phyloP scores from a whole-genome alignment of 2,797 vertebrate species.

The Xenentodon cancila region DNA sequence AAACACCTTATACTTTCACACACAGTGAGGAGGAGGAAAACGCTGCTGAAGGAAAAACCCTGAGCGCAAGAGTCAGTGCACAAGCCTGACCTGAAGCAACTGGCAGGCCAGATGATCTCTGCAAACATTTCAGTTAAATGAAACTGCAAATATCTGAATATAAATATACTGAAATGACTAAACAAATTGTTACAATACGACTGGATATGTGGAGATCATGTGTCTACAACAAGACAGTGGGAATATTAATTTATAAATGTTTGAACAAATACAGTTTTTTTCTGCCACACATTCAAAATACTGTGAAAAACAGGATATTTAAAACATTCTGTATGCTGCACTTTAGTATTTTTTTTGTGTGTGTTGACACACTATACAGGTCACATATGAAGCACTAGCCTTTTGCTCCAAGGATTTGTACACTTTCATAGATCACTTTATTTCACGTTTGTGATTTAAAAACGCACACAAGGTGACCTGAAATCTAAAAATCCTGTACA shows the following conservation, averaged over 20 bases:
- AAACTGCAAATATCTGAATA: no score
- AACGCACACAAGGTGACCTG: not conserved
- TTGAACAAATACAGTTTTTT: no score
- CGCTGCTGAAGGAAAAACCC: not conserved
- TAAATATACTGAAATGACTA: not conserved
- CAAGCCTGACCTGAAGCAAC: not conserved
- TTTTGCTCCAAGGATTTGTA: not conserved
- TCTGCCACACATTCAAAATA: no score
- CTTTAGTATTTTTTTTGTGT: no score
- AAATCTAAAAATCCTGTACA: no score
- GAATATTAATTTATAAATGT: no score
- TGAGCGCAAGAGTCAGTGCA: not conserved
- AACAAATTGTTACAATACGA: no score
- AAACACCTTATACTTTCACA: slow-evolving; percentile 23
- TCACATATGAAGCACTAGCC: not conserved
- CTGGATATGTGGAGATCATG: no score
- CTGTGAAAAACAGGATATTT: no score
- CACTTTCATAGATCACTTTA: not conserved
- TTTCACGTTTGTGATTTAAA: not conserved
- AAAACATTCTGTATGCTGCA: not conserved
- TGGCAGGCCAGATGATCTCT: not conserved
- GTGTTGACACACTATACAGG: not conserved
- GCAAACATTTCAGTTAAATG: not conserved
- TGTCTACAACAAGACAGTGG: no score
- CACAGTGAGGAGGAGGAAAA: slow-evolving; percentile 33